Evolutionary conservation across 1,140 invertebrate genomes (phyloP), one percentile per base, ranked within the genome.

Genomic region (Solenopsis invicta): DNA sequence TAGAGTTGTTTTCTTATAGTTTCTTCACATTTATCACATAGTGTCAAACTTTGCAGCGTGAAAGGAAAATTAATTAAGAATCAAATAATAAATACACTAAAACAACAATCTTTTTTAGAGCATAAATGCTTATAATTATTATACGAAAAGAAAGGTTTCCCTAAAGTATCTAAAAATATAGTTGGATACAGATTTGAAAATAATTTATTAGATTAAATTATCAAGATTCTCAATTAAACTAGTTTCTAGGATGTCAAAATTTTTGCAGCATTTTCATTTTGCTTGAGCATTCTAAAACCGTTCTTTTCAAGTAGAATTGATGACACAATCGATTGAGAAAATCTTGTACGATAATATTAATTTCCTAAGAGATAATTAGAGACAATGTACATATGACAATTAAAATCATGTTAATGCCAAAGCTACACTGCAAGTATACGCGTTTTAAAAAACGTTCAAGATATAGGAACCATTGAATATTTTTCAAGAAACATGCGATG

Each of bases 401-500:
- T 4, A 48, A 69, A 48, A 69, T 67, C 18, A 13, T 0, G 18
- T 21, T 13, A 72, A 2, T 72, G 29, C 69, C 29, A 72, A 52
- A 50, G 45, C 37, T 3, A 50, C 16, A n/a, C 6, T 24, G 72
- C 21, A 3, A 59, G 8, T 37, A 59, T 21, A 29, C 10, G 3
- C 29, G 12, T 10, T 75, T n/a, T 52, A 52, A 37, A 50, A 18
- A 37, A 69, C n/a, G 16, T 9, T 12, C 6, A 37, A 61, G 41
- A 75, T 10, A n/a, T 1, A 59, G 24, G 8, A 48, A 84, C 4
- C n/a, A 50, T 61, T 34, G 69, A 75, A 84, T 62, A 75, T 29
- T 75, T 61, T 48, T 74, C 13, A 48, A 72, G 69, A 50, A 62
- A 50, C 41, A 13, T 41, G 34, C 69, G 56, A n/a, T 84, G 69